Base-by-base conservation (phyloP, 2,797 vertebrate genomes). In the Pseudocheirus occidentalis region DNA sequence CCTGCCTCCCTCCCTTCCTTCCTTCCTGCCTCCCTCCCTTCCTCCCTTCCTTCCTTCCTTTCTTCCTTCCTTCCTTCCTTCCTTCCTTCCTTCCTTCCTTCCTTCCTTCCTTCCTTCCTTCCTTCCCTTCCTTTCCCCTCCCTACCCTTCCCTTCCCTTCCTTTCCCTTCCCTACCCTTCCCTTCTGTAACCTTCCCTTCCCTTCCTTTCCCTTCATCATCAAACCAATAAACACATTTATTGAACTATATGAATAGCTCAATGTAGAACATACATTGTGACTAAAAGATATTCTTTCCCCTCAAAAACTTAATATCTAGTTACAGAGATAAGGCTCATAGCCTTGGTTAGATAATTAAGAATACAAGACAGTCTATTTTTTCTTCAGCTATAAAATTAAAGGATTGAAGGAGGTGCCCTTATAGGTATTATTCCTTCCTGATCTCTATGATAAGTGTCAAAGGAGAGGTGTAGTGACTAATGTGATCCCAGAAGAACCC, bases 331-430 rank as follows among this genome's bases (percentile, higher is more conserved):
- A 46, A 81, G 40, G n/a, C 21, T 40, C 9, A 93, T 50, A 93
- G 31, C 92, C 46, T 91, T 29, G 53, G 13, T 89, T 87, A 58
- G 94, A 92, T 58, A 90, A 66, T 9, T 92, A 55, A 92, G 40
- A 95, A 18, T 92, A 95, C 55, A 55, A 50, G 31, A 13, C 90
- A 91, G 53, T 16, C 50, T 93, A 34, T 91, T 87, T 95, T 96
- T 95, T 94, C 54, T n/a, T 94, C 34, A 90, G 66, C 62, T 92
- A 46, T 24, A 93, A 90, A 92, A 95, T 31, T 62, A 62, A 46
- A 73, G 16, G 62, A 14, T 66, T 66, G 62, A n/a, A n/a, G 34
- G 34, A n/a, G 34, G n/a, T n/a, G 62, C 34, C 34, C 21, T 81
- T 81, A 46, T 81, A 40, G 16, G 29, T 46, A 81, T 40, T 94